phyloP scores from a whole-genome alignment of 2,113 vertebrate genomes.

The Oreochromis niloticus region DNA sequence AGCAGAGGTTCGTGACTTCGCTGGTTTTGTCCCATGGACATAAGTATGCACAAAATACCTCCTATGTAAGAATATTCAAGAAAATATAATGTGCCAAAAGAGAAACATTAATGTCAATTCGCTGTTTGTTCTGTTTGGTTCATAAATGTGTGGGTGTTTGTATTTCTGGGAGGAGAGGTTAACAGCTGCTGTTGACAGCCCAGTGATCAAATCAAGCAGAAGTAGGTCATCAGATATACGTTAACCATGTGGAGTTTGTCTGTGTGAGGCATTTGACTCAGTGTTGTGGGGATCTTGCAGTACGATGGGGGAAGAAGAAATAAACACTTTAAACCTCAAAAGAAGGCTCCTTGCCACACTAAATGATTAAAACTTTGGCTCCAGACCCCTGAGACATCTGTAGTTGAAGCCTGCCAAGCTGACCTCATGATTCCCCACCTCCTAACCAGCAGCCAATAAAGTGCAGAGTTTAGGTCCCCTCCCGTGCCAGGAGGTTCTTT shows the following conservation, averaged over 20 bases:
- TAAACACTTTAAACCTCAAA: not conserved
- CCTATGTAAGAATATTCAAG: not conserved
- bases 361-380: not conserved
- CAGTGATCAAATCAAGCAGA: conserved; percentile 6
- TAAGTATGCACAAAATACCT: not conserved
- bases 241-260: not conserved
- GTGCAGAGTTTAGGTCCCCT: not conserved
- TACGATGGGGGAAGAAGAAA: not conserved
- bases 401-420: not conserved
- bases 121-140: not conserved
- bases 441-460: conserved; percentile 45
- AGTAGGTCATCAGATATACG: not conserved
- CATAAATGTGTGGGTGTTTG: not conserved
- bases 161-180: not conserved
- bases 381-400: not conserved
- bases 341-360: not conserved
- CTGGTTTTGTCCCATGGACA: not conserved
- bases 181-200: conserved; percentile 22
- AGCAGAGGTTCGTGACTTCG: not conserved
- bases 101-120: not conserved
- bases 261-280: not conserved
- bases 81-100: not conserved
- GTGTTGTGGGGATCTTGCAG: not conserved
- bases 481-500: conserved; percentile 19
- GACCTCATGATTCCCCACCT: conserved; percentile 21